These are phyloP conservation scores for Helostoma temminkii DNA, from an alignment of 2,797 vertebrate species.

Conservation along the genomic window DNA sequence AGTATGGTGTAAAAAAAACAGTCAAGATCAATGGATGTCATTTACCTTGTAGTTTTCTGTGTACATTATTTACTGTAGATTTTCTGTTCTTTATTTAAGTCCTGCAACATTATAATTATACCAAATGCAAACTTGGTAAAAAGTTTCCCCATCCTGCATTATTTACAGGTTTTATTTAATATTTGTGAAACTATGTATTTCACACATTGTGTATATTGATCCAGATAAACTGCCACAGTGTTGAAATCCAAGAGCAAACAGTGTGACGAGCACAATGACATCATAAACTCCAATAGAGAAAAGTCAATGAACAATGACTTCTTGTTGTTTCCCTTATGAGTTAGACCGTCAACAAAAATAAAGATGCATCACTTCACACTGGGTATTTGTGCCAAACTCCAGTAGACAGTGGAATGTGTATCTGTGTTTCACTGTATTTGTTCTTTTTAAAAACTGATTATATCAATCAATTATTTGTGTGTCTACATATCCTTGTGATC, in stretches of 20 bases:
- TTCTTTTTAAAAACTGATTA: no score
- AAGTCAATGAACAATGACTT: no score
- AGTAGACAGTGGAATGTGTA: no score
- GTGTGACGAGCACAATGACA: no score
- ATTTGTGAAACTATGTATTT: constrained; percentile 10
- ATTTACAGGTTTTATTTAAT: constrained; percentile 16
- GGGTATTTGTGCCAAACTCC: no score
- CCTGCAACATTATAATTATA: constrained; percentile 1
- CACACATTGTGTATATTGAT: constrained; percentile 20
- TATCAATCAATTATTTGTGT: no score
- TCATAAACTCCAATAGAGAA: no score
- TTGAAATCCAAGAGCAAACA: background rate
- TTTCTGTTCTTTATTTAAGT: background rate
- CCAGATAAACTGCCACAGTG: background rate
- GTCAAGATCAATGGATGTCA: constrained; percentile 5
- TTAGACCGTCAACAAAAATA: no score
- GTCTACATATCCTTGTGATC: no score
- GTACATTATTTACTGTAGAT: background rate
- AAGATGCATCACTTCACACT: no score
- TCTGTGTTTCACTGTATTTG: no score
- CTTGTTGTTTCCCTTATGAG: no score
- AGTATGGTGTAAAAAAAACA: constrained; percentile 6
- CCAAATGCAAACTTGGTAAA: constrained; percentile 16
- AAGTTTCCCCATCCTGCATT: constrained; percentile 6
- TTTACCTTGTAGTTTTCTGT: constrained; percentile 3